Evolutionary conservation across 2,888 invertebrate species (phyloP).

Genomic region (Gari tellinella): DNA sequence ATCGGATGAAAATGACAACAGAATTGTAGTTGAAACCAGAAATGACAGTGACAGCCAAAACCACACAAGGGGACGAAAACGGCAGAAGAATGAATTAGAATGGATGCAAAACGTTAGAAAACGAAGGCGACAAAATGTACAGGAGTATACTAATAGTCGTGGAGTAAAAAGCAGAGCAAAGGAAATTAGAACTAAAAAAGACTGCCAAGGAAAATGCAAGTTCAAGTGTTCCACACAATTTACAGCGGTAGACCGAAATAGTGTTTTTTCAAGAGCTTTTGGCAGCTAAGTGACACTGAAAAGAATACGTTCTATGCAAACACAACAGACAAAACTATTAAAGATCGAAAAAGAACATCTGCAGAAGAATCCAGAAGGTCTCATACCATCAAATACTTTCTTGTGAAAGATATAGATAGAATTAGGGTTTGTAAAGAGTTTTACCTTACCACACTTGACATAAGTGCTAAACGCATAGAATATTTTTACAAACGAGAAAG

Average conservation of each 20-base stretch:
- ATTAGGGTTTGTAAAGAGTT: slow-evolving; percentile 44
- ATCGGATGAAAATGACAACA: neutral
- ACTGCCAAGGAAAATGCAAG: slow-evolving; percentile 38
- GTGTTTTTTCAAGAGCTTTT: slow-evolving; percentile 32
- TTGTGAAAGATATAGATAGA: slow-evolving; percentile 11
- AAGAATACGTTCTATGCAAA: slow-evolving; percentile 40
- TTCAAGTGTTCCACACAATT: slow-evolving; percentile 25
- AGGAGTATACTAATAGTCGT: slow-evolving; percentile 9
- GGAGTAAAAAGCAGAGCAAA: slow-evolving; percentile 18
- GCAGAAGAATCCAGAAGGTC: slow-evolving; percentile 9
- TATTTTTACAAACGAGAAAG: slow-evolving; percentile 12
- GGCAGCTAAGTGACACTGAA: slow-evolving; percentile 35
- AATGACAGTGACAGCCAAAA: neutral
- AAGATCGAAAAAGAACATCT: slow-evolving; percentile 18
- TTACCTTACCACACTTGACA: slow-evolving; percentile 36
- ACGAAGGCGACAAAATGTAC: slow-evolving; percentile 20
- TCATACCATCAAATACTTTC: slow-evolving; percentile 18
- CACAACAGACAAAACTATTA: slow-evolving; percentile 25
- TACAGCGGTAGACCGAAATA: slow-evolving; percentile 16
- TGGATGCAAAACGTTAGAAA: slow-evolving; percentile 33
- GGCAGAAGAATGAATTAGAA: slow-evolving; percentile 12
- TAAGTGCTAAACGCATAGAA: slow-evolving; percentile 30
- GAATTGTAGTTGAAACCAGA: neutral
- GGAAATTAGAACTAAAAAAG: slow-evolving; percentile 21
- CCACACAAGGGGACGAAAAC: slow-evolving; percentile 14